phyloP scores from a whole-genome alignment of 2,113 vertebrate genomes.

The Butorides virescens region DNA sequence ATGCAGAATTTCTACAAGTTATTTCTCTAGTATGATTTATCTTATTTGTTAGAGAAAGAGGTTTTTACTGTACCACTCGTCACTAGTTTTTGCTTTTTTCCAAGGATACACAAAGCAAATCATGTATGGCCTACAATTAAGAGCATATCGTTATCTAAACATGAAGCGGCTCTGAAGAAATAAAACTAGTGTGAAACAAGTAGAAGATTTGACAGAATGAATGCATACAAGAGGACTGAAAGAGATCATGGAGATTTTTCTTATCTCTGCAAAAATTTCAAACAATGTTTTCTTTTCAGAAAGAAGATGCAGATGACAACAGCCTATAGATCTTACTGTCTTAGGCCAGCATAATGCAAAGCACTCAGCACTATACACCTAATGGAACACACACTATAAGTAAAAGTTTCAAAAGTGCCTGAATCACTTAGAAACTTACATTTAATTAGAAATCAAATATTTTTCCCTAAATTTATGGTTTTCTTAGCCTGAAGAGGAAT shows the following conservation, averaged over 20 bases:
- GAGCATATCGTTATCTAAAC: neutral
- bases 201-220: neutral
- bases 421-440: neutral
- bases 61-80: neutral
- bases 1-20: neutral
- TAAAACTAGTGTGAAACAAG: neutral
- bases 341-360: neutral
- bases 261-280: neutral
- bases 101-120: neutral
- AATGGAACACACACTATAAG: neutral
- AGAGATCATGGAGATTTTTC: neutral
- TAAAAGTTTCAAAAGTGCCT: neutral
- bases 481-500: neutral
- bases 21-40: neutral
- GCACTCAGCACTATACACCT: neutral
- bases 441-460: neutral
- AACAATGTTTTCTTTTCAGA: neutral
- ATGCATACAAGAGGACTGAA: neutral
- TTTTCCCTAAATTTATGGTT: neutral
- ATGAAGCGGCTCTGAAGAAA: neutral
- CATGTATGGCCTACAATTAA: neutral
- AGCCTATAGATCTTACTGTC: neutral
- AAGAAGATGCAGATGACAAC: neutral
- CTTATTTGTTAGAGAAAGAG: neutral
- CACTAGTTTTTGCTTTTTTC: neutral